These are phyloP conservation scores for Coracopsis vasa DNA, from an alignment of 2,113 vertebrate genomes.

Conservation along the genomic window DNA sequence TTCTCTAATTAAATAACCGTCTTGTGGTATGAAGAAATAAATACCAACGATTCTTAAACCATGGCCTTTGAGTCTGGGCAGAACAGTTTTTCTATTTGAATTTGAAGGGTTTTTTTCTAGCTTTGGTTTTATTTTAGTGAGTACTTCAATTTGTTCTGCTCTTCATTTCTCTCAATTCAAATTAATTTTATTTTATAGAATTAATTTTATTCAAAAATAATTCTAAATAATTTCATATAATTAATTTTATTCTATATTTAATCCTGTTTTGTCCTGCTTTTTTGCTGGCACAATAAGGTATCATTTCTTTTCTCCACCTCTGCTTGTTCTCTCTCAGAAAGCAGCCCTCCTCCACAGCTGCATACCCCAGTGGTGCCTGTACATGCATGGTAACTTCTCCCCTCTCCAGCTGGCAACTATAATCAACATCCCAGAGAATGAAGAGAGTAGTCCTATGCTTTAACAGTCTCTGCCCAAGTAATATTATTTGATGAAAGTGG, in stretches of 20 bases:
- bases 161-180: background rate
- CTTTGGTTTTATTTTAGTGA: background rate
- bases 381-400: background rate
- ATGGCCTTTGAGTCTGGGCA: background rate
- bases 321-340: background rate
- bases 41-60: constrained; percentile 41
- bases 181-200: background rate
- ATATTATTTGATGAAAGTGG: background rate
- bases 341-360: background rate
- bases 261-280: background rate
- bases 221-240: background rate
- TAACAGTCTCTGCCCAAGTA: background rate
- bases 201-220: background rate
- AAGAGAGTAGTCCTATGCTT: background rate
- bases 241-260: background rate
- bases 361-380: background rate
- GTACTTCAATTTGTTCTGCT: background rate
- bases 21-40: constrained; percentile 51
- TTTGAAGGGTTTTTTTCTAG: background rate
- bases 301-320: background rate
- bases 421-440: background rate
- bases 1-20: constrained; percentile 59
- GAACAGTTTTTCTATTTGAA: background rate
- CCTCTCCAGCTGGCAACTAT: background rate
- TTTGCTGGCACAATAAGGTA: background rate